phyloP scores from a whole-genome alignment of 2,888 invertebrate species.

The Tiliacea citrago region DNA sequence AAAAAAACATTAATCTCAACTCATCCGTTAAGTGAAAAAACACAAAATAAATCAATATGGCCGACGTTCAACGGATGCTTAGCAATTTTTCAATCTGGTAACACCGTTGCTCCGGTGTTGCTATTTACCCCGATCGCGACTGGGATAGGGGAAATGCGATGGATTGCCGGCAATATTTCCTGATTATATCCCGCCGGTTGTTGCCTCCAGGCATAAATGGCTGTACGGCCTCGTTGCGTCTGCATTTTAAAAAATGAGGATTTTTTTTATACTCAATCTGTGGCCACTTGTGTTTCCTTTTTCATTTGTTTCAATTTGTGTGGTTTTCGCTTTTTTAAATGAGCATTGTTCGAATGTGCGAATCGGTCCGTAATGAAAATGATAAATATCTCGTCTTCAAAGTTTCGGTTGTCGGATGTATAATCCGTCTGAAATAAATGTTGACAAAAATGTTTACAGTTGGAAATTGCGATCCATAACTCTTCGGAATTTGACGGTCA shows the following conservation, averaged over 20 bases:
- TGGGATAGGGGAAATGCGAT: constrained; percentile 67
- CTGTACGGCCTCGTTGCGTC: constrained; percentile 52
- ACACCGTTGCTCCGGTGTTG: constrained; percentile 58
- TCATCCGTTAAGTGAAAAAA: constrained; percentile 42
- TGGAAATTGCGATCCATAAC: not conserved
- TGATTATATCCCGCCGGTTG: constrained; percentile 64
- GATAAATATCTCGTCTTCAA: not conserved
- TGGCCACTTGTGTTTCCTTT: constrained; percentile 21
- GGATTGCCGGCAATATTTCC: constrained; percentile 74
- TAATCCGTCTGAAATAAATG: not conserved
- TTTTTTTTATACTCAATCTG: constrained; percentile 44
- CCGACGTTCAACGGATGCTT: constrained; percentile 59
- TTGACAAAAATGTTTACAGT: not conserved
- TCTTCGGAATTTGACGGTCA: not conserved
- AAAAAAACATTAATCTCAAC: constrained; percentile 31
- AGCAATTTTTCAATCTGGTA: constrained; percentile 67
- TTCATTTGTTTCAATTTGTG: constrained; percentile 14
- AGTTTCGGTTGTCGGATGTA: not conserved
- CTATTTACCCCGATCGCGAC: constrained; percentile 62
- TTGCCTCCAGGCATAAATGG: constrained; percentile 52
- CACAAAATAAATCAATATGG: constrained; percentile 54
- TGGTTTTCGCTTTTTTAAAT: not conserved
- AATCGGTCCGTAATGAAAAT: not conserved
- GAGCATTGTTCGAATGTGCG: too few species aligned
- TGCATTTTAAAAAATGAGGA: constrained; percentile 49